These are phyloP conservation scores for Megalonaias nervosa DNA, from an alignment of 1,140 invertebrate species.

Conservation along the genomic window DNA sequence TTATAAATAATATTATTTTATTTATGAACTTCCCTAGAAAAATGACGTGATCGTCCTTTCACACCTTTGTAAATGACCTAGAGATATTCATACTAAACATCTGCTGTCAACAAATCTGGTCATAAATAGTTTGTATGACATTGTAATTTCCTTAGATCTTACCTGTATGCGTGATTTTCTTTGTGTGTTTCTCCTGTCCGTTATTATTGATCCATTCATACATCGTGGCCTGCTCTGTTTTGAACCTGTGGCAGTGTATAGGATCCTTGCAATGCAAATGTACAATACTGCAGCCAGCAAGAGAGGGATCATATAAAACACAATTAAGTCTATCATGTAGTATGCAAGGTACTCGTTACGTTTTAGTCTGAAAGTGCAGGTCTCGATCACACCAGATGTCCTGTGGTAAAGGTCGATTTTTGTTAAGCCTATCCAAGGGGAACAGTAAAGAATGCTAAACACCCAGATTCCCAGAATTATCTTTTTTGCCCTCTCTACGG, in stretches of 20 bases:
- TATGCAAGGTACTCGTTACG: slow-evolving; percentile 74
- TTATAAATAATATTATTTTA: too few species aligned
- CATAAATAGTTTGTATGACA: too few species aligned
- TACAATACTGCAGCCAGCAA: slow-evolving; percentile 75
- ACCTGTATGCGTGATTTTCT: slow-evolving; percentile 57
- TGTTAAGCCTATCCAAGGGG: slow-evolving; percentile 67
- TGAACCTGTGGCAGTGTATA: slow-evolving; percentile 69
- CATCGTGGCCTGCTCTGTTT: slow-evolving; percentile 16
- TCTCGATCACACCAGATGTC: slow-evolving; percentile 59
- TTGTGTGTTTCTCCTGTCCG: slow-evolving; percentile 13
- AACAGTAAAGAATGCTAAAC: slow-evolving; percentile 72
- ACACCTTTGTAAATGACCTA: too few species aligned
- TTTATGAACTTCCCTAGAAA: too few species aligned
- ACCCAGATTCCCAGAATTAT: slow-evolving; percentile 77
- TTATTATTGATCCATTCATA: slow-evolving; percentile 1
- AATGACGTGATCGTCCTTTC: too few species aligned
- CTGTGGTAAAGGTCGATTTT: slow-evolving; percentile 34
- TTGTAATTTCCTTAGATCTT: slow-evolving; percentile 4
- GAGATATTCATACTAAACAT: not conserved
- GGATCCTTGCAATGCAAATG: slow-evolving; percentile 75
- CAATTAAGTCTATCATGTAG: slow-evolving; percentile 76
- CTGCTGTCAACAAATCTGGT: too few species aligned
- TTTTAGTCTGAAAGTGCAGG: slow-evolving; percentile 71
- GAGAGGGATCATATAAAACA: slow-evolving; percentile 78
- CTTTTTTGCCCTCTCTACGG: slow-evolving; percentile 75